Evolutionary conservation across 2,113 vertebrate genomes (phyloP).

Genomic region (Chionis minor): DNA sequence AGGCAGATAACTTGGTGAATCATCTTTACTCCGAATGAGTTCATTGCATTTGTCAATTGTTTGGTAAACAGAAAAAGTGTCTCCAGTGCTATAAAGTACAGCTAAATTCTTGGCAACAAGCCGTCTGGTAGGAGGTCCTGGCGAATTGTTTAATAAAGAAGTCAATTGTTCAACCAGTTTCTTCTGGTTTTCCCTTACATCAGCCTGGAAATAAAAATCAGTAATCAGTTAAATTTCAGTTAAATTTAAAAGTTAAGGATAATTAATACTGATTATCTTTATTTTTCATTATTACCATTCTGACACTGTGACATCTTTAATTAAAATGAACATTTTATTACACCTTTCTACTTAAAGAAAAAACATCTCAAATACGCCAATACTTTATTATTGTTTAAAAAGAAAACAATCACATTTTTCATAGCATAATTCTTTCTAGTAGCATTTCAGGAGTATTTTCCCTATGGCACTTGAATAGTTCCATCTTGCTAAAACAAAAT

Average conservation of each 20-base stretch:
- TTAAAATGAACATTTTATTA: background rate
- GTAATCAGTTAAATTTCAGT: background rate
- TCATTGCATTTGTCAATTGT: conserved; percentile 92
- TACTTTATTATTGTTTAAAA: background rate
- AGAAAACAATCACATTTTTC: background rate
- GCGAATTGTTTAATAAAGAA: conserved; percentile 82
- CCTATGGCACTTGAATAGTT: background rate
- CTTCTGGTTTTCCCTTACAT: conserved; percentile 88
- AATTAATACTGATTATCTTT: background rate
- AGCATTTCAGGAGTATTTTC: background rate
- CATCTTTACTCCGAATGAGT: conserved; percentile 93
- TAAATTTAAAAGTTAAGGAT: background rate
- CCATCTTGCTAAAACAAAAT: background rate
- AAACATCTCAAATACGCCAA: background rate
- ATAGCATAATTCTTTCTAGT: background rate
- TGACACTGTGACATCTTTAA: background rate
- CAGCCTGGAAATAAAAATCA: conserved; percentile 73
- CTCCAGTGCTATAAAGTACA: conserved; percentile 85
- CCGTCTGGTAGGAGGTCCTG: conserved; percentile 88
- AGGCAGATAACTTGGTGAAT: conserved; percentile 92
- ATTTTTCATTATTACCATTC: background rate
- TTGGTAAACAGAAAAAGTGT: conserved; percentile 84
- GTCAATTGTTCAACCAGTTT: conserved; percentile 86
- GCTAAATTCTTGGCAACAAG: conserved; percentile 88
- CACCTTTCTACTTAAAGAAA: background rate